Conservation (phyloP, 2,113 vertebrate species). For the Upupa epops region DNA sequence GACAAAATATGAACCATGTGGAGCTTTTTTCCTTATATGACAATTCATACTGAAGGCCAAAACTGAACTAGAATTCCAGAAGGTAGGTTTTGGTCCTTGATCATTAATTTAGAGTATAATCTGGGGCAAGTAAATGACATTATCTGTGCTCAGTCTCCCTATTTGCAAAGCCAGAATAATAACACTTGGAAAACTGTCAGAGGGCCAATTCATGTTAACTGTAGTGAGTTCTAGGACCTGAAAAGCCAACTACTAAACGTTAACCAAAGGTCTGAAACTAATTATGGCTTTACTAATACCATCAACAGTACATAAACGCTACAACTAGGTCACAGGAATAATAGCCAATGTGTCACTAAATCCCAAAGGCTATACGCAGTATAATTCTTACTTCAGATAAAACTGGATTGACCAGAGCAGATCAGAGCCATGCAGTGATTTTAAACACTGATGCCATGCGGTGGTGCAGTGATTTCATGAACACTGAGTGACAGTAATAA, state of each 20-base stretch:
- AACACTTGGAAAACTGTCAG: neutral
- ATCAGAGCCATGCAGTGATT: neutral
- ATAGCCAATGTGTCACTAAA: neutral
- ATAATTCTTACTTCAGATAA: neutral
- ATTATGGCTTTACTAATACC: neutral
- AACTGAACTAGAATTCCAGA: neutral
- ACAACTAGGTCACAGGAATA: neutral
- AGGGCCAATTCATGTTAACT: neutral
- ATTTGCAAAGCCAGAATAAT: neutral
- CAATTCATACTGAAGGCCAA: neutral
- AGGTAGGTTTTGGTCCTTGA: neutral
- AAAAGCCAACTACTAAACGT: neutral
- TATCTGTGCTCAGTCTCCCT: neutral
- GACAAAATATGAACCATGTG: neutral
- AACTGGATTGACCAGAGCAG: neutral
- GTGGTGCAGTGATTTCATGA: neutral
- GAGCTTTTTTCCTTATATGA: neutral
- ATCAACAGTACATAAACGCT: neutral
- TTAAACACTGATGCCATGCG: no score
- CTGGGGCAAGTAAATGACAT: neutral
- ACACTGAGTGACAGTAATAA: neutral
- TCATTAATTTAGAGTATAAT: neutral
- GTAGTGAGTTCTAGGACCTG: neutral
- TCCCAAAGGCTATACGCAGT: neutral
- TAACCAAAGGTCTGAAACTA: neutral